Base-by-base conservation (phyloP, 2,888 invertebrate species). In the Mycalesis mineus region DNA sequence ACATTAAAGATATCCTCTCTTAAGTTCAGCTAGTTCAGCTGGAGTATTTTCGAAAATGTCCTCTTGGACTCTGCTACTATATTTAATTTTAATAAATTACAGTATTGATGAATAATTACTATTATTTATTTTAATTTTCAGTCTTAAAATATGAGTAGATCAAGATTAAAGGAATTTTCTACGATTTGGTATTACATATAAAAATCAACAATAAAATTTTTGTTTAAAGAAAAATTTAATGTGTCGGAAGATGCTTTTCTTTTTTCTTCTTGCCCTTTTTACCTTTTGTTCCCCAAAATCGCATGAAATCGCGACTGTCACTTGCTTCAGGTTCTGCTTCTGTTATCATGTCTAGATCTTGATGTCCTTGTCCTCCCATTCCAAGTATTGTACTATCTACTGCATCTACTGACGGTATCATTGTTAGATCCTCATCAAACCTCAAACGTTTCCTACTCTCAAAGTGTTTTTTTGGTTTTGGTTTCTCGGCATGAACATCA, bases 371-470 rank as follows among this genome's bases (percentile, higher is more conserved):
- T 50, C 14, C 41, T 31, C 36, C 11, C 29, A 44, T 7, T 37
- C 39, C 42, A 7, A 39, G n/a, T 28, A 29, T 44, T 14, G 39
- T 48, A 1, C 48, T 49, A 0, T 5, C 8, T 8, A 11, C 44
- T 49, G 28, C 52, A 11, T 48, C 52, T 13, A 44, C 14, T 41
- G 67, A 55, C 22, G 75, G 72, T 58, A 81, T 80, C 14, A 68
- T 71, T 2, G 67, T 70, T 7, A 73, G 60, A n/a, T 65, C 68
- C 56, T 82, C 79, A 15, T 81, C 74, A 67, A 88, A 88, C 60
- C 84, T 74, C 36, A 86, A 70, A 40, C 71, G 77, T 57, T 80
- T 83, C 47, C 56, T 44, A 8, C 45, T 39, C 15, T 13, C 41
- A 11, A 36, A 56, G 17, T 42, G 48, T 17, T 48, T 62, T 6